Conservation (phyloP, 2,888 invertebrate species). For the Tromatobia lineatoria region DNA sequence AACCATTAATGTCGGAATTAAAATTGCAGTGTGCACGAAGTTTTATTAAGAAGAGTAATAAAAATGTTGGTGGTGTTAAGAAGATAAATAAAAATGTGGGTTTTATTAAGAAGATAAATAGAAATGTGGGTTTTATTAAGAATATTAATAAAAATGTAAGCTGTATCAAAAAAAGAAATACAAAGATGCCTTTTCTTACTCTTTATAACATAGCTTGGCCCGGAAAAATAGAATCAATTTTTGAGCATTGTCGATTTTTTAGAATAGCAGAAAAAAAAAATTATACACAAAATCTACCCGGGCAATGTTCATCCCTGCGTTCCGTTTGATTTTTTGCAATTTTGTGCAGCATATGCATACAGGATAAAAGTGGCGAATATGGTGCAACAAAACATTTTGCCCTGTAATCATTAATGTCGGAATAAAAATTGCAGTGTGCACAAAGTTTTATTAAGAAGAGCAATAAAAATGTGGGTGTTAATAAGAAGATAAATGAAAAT, state of each 20-base stretch:
- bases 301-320: constrained; percentile 80
- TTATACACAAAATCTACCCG: too few species aligned
- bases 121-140: too few species aligned
- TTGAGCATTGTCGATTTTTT: too few species aligned
- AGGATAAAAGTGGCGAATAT: constrained; percentile 10
- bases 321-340: constrained; percentile 33
- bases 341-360: neutral
- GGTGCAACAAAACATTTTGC: neutral
- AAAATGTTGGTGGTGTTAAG: neutral
- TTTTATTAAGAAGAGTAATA: neutral
- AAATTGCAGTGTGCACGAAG: neutral
- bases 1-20: neutral
- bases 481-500: too few species aligned
- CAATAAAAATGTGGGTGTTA: neutral
- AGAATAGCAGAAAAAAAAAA: too few species aligned
- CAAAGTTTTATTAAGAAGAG: neutral
- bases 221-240: too few species aligned
- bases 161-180: too few species aligned
- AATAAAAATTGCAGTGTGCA: neutral
- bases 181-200: too few species aligned
- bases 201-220: too few species aligned
- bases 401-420: neutral
- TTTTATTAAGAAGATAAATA: too few species aligned
- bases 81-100: too few species aligned
- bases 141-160: too few species aligned